These are phyloP conservation scores for Andrena bicolor DNA, from an alignment of 2,888 invertebrate genomes.

Conservation along the genomic window DNA sequence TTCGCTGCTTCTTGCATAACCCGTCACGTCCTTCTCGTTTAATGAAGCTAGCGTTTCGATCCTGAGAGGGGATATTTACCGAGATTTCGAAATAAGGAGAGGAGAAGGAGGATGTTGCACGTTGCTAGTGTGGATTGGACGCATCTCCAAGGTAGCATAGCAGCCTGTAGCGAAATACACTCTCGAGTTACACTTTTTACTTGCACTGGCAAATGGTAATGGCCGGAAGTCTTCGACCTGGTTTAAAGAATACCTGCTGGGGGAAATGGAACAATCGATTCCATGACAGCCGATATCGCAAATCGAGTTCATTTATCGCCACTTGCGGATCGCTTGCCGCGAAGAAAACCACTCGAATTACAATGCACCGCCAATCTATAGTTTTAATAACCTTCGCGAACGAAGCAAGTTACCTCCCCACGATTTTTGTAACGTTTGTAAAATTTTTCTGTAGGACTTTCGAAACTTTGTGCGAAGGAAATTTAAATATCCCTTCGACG, in stretches of 20 bases:
- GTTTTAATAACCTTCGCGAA: conserved; percentile 16
- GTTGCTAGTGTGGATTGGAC: no score
- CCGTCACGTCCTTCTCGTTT: no score
- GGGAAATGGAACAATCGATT: conserved; percentile 33
- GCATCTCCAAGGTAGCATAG: no score
- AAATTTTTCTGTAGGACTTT: neutral
- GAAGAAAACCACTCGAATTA: conserved; percentile 20
- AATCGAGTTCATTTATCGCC: conserved; percentile 29
- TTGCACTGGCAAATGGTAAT: no score
- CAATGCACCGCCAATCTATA: conserved; percentile 4
- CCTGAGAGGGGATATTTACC: no score
- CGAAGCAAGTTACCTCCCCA: neutral
- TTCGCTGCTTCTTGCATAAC: no score
- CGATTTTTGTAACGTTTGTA: neutral
- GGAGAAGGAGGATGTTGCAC: no score
- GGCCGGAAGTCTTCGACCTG: no score
- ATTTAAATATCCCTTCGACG: neutral
- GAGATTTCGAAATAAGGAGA: no score
- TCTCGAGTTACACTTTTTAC: no score
- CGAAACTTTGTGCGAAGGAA: neutral
- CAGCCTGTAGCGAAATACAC: no score
- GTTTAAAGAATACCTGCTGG: neutral
- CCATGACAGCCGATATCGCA: conserved; percentile 14
- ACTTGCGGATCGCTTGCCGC: conserved; percentile 15
- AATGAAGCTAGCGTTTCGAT: no score